These are phyloP conservation scores for Solenopsis fugax DNA, from an alignment of 1,140 invertebrate species.

Conservation along the genomic window DNA sequence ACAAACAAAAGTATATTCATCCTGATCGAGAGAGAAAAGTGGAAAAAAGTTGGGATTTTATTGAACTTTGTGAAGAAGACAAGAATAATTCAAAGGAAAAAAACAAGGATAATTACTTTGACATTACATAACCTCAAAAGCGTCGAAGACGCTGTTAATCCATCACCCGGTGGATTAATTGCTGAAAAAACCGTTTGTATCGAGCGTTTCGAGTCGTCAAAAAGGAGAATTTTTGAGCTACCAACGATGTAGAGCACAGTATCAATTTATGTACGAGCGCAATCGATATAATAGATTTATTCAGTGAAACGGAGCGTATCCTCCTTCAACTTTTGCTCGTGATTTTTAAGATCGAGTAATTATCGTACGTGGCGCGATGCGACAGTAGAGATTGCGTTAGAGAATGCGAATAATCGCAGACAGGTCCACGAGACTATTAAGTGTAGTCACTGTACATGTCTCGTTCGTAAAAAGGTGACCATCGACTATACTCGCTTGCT, in stretches of 20 bases:
- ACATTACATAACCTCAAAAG: too few species aligned
- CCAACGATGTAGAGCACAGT: neutral
- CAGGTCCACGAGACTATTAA: neutral
- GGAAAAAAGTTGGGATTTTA: too few species aligned
- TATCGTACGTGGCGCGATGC: neutral
- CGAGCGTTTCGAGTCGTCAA: neutral
- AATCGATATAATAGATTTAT: neutral
- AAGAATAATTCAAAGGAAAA: too few species aligned
- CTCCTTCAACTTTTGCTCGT: neutral
- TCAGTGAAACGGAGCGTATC: neutral
- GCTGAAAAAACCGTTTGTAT: too few species aligned
- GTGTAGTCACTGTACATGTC: neutral
- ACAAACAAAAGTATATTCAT: too few species aligned
- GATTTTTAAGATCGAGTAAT: neutral
- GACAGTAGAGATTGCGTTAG: neutral
- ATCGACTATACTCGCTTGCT: neutral
- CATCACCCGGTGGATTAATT: too few species aligned
- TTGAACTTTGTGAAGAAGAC: too few species aligned
- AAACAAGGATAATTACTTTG: too few species aligned
- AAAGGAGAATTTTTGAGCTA: neutral
- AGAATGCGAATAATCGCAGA: slow-evolving; percentile 25
- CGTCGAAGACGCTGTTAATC: too few species aligned
- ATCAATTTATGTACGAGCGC: neutral
- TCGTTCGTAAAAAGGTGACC: slow-evolving; percentile 17
- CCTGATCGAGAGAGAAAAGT: too few species aligned